These are phyloP conservation scores for Merodon equestris DNA, from an alignment of 2,888 invertebrate species.

Conservation along the genomic window DNA sequence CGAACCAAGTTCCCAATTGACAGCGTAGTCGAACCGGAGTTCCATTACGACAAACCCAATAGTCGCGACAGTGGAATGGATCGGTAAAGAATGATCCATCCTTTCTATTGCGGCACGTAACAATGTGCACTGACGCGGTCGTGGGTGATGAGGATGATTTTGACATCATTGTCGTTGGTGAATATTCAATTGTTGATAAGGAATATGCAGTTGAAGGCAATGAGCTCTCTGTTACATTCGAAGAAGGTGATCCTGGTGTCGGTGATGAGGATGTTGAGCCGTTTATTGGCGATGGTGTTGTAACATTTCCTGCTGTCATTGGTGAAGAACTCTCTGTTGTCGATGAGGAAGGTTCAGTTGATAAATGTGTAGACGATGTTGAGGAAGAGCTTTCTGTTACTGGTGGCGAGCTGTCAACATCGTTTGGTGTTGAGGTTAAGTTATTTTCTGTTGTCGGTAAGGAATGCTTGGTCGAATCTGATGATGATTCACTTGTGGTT, in stretches of 20 bases:
- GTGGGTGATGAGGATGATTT: background rate
- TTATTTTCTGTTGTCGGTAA: background rate
- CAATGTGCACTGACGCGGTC: background rate
- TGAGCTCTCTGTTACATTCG: background rate
- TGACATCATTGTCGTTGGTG: background rate
- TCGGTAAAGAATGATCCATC: constrained; percentile 53
- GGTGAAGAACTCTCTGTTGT: background rate
- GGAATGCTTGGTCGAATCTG: background rate
- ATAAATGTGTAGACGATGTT: background rate
- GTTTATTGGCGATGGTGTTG: constrained; percentile 2
- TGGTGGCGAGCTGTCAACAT: constrained; percentile 2
- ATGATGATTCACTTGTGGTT: background rate
- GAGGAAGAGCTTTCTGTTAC: background rate
- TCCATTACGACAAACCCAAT: constrained; percentile 50
- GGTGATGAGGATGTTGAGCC: constrained; percentile 1
- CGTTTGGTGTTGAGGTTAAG: background rate
- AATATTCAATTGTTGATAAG: background rate
- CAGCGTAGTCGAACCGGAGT: constrained; percentile 30
- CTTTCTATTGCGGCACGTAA: constrained; percentile 21
- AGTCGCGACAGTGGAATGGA: constrained; percentile 41
- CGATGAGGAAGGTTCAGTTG: constrained; percentile 2
- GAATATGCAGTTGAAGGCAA: background rate
- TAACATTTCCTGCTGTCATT: background rate
- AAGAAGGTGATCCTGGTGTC: too few relatives aligned
- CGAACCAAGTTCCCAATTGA: constrained; percentile 45